These are phyloP conservation scores for Sprattus sprattus DNA, from an alignment of 2,113 vertebrate species.

Conservation along the genomic window DNA sequence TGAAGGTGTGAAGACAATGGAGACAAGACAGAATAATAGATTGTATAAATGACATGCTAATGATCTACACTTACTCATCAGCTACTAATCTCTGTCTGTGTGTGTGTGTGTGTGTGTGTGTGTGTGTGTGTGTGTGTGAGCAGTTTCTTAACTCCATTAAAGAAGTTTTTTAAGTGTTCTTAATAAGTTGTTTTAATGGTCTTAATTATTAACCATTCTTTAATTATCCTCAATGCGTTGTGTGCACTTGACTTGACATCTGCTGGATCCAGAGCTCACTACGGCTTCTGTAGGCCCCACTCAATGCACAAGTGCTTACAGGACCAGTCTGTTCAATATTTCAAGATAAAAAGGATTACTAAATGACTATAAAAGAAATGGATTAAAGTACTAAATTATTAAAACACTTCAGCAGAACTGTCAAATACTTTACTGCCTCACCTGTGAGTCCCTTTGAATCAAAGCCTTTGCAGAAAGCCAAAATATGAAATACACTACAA, in stretches of 20 bases:
- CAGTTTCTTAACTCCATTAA: not conserved
- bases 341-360: not conserved
- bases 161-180: not conserved
- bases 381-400: not conserved
- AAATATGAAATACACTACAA: not conserved
- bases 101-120: not conserved
- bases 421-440: not conserved
- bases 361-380: not conserved
- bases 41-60: not conserved
- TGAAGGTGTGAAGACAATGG: not conserved
- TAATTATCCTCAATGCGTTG: too few relatives aligned
- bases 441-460: not conserved
- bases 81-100: not conserved
- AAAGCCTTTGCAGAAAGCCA: not conserved
- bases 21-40: not conserved
- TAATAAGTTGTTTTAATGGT: not conserved
- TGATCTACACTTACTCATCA: not conserved
- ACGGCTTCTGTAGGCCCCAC: not conserved
- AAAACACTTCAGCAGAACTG: not conserved
- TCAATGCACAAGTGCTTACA: not conserved
- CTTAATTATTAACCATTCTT: not conserved
- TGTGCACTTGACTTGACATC: too few relatives aligned
- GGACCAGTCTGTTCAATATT: not conserved
- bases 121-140: constrained; percentile 23
- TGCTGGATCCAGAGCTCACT: not conserved